Evolutionary conservation across 2,888 invertebrate species (phyloP).

Genomic region (Atrina japonica): DNA sequence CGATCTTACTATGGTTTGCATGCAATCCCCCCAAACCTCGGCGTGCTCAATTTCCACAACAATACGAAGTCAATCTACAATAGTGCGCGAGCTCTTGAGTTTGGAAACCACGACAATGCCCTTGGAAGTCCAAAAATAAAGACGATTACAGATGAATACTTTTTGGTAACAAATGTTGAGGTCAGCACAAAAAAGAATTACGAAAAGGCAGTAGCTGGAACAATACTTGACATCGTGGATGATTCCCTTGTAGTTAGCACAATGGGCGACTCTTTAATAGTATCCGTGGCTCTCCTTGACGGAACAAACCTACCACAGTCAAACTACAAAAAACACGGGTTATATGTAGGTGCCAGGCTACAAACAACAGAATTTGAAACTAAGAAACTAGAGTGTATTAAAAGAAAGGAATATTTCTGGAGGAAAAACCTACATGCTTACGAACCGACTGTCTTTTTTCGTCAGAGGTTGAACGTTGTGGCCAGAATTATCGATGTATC

Average conservation of each 20-base stretch:
- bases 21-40: constrained; percentile 59
- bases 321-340: constrained; percentile 39
- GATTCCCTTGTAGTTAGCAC: constrained; percentile 57
- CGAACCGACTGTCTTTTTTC: constrained; percentile 61
- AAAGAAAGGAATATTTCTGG: constrained; percentile 62
- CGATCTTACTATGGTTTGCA: constrained; percentile 60
- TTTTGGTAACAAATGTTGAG: constrained; percentile 59
- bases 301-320: constrained; percentile 45
- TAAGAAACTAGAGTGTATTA: constrained; percentile 37
- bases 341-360: constrained; percentile 43
- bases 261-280: constrained; percentile 36
- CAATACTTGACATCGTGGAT: constrained; percentile 53
- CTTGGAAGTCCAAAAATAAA: constrained; percentile 61
- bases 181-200: constrained; percentile 8
- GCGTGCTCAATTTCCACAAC: constrained; percentile 52
- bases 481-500: constrained; percentile 56
- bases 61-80: constrained; percentile 46
- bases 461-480: constrained; percentile 63
- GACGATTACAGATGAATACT: constrained; percentile 49
- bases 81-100: constrained; percentile 57
- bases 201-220: constrained; percentile 36
- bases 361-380: constrained; percentile 15
- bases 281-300: constrained; percentile 55
- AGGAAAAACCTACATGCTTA: constrained; percentile 49
- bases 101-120: constrained; percentile 62